Conservation (phyloP, 2,797 vertebrate genomes). For the Tadarida brasiliensis region DNA sequence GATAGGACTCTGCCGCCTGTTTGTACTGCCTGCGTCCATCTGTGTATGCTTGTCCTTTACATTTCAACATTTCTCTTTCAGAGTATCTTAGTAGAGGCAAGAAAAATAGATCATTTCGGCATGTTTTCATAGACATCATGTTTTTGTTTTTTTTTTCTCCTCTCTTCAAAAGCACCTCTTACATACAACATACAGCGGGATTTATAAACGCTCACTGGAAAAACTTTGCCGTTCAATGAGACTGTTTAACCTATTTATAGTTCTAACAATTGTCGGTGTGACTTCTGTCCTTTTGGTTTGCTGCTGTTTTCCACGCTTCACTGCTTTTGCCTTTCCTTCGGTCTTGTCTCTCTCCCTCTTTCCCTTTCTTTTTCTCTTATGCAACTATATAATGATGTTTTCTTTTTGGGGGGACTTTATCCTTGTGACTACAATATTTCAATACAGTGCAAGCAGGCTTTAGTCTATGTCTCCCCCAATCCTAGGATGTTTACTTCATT, state of each 20-base stretch:
- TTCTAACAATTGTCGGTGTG: neutral
- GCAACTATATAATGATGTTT: no score
- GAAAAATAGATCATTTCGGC: conserved; percentile 60
- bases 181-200: neutral
- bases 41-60: conserved; percentile 66
- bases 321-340: neutral
- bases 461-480: no score
- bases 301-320: neutral
- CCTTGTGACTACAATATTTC: no score
- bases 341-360: no score
- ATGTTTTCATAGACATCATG: neutral
- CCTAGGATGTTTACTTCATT: no score
- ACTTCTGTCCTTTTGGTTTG: neutral
- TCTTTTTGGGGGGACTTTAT: no score
- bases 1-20: conserved; percentile 63
- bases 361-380: neutral
- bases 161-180: conserved; percentile 24
- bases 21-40: conserved; percentile 57
- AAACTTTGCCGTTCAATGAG: conserved; percentile 47
- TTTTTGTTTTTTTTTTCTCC: neutral
- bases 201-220: neutral
- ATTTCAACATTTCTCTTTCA: conserved; percentile 65
- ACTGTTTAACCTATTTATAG: neutral
- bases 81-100: conserved; percentile 50
- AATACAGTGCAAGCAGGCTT: no score